phyloP scores from a whole-genome alignment of 2,113 vertebrate genomes.

The Catharus fuscescens region DNA sequence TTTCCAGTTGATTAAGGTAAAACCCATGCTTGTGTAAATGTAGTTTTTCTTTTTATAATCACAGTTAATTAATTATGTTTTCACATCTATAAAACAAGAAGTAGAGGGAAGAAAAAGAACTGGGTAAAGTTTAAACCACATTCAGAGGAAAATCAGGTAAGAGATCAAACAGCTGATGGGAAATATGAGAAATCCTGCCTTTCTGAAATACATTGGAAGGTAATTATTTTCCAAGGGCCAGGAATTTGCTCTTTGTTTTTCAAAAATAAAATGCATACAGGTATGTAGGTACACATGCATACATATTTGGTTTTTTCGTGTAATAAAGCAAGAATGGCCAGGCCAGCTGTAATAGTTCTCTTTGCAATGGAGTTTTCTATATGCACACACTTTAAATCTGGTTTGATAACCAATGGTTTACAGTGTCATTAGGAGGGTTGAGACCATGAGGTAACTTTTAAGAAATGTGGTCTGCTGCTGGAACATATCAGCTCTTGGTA shows the following conservation, averaged over 20 bases:
- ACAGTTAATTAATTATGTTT: not conserved
- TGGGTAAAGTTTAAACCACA: not conserved
- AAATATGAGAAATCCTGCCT: not conserved
- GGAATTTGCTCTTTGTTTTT: not conserved
- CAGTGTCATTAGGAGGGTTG: not conserved
- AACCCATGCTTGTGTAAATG: not conserved
- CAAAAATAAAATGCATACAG: not conserved
- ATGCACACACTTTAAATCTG: not conserved
- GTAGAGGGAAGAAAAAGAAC: not conserved
- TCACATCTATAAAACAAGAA: not conserved
- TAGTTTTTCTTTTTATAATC: not conserved
- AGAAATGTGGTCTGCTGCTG: not conserved
- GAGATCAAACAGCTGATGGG: not conserved
- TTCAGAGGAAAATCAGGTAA: not conserved
- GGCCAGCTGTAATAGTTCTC: not conserved
- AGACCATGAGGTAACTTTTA: not conserved
- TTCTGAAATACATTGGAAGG: not conserved
- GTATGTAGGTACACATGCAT: not conserved
- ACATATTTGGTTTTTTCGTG: not conserved
- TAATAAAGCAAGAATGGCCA: not conserved
- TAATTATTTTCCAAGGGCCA: not conserved
- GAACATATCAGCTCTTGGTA: not conserved
- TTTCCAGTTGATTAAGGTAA: not conserved
- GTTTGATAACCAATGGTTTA: not conserved
- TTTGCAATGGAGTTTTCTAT: not conserved